Base-by-base conservation (phyloP, 2,888 invertebrate species). In the Frankliniella intonsa region DNA sequence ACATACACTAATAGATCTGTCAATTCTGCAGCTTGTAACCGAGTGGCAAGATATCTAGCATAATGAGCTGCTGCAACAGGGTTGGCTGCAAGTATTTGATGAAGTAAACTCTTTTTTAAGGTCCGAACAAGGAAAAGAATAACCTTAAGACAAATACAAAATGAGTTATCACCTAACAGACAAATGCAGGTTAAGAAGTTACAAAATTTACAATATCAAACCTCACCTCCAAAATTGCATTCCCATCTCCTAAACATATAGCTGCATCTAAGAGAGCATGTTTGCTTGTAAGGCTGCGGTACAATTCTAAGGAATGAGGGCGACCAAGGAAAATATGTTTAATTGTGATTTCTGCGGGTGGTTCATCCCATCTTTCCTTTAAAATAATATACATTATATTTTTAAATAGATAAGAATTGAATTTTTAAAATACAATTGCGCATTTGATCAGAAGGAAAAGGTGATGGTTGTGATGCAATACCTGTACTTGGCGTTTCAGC, bases 121-220 rank as follows among this genome's bases (percentile, higher is more conserved):
- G 95, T 94, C 86, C 91, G 92, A 82, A 92, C 92, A 3, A 97
- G 89, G 87, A 94, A 96, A 12, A 96, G 87, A 0, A 94, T 90
- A 38, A 95, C 91, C 93, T 94, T 87, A 14, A 89, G 89, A 79
- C 82, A 27, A 83, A 80, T 25, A 80, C 80, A 55, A 38, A 38
- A 38, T 38, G 2, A 38, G 79, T 22, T 51, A 80, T 81, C 82
- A 55, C 27, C 82, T 65, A 85, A 81, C 76, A 55, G 80, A 49
- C 79, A 50, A 9, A 81, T 19, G 22, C n/a, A 38, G 12, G 82
- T 81, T 81, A 50, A 55, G 19, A 12, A 7, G 0, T 55, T 55
- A 14, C 9, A 55, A 55, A 11, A 55, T 55, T 62, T 27, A 17
- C 38, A 69, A 81, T 51, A 51, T 83, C 51, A 82, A 69, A 83